Base-by-base conservation (phyloP, 2,888 invertebrate genomes). In the Dolichopus griseipennis region DNA sequence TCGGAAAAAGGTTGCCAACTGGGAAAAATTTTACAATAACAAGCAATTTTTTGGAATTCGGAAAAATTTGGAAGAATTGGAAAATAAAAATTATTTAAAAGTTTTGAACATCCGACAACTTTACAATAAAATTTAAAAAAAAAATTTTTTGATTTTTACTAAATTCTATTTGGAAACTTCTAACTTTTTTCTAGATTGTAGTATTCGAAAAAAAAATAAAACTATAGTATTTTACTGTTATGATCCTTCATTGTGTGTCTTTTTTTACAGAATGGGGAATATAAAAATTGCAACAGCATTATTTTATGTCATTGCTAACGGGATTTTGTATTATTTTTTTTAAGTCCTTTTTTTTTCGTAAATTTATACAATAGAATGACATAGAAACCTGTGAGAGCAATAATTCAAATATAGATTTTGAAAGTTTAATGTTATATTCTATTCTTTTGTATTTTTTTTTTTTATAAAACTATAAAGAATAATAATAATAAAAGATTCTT, bases 391-490 rank as follows among this genome's bases (percentile, higher is more conserved):
- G 64, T 12, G 64, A 37, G 64, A 64, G 37, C 20, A 64, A 64
- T 64, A 64, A 64, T 37, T 64, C 64, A 64, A 64, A 64, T 37
- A 64, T 64, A 33, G 64, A 64, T 64, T 64, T 64, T 27, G n/a
- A 27, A 27, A 27, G 63, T 15, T n/a, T n/a, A 18, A 33, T 27
- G 15, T 63, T 63, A 63, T 27, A 63, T 27, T 27, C 27, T 63
- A n/a, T n/a, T n/a, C n/a, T n/a, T n/a, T n/a, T n/a, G n/a, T n/a
- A n/a, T n/a, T 33, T 27, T 1, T 63, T 27, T 63, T 18, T 61
- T 2, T 37, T 10, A 37, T 5, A 18, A 52, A 52, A 52, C 52
- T 52, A 52, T 5, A 37, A 10, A 37, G 10, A 37, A 37, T 37
- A 18, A 52, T 12, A 52, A 12, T 18, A 52, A 52, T 18, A n/a